phyloP scores from a whole-genome alignment of 2,113 vertebrate genomes.

The Meles meles region DNA sequence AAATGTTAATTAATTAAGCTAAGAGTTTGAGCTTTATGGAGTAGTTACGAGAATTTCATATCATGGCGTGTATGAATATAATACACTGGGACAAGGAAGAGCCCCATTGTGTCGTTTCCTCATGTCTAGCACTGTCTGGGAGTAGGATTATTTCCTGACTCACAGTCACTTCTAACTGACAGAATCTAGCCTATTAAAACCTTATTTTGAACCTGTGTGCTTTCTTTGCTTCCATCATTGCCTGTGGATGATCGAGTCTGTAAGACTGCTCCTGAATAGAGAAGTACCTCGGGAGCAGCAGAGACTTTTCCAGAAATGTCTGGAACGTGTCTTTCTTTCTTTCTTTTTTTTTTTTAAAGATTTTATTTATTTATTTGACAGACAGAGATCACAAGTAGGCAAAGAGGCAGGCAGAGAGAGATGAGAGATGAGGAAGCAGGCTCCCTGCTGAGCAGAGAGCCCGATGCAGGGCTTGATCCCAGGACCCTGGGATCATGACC shows the following conservation, averaged over 20 bases:
- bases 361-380: too few relatives aligned
- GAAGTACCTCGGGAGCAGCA: background rate
- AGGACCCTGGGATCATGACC: too few relatives aligned
- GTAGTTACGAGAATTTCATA: background rate
- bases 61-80: background rate
- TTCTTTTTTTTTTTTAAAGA: too few relatives aligned
- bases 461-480: too few relatives aligned
- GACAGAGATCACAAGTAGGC: too few relatives aligned
- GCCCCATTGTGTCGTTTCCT: background rate
- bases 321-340: accelerated
- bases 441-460: too few relatives aligned
- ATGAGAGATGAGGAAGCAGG: too few relatives aligned
- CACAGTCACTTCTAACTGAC: background rate
- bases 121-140: background rate
- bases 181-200: background rate
- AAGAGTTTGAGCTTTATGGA: background rate
- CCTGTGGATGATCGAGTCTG: background rate
- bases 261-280: background rate
- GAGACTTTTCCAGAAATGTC: background rate
- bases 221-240: background rate
- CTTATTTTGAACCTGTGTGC: background rate
- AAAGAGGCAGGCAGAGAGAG: too few relatives aligned
- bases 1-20: background rate
- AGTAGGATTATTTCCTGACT: background rate
- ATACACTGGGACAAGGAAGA: background rate